Evolutionary conservation across 2,797 vertebrate genomes (phyloP).

Genomic region (Cynodonichthys magdalenae): DNA sequence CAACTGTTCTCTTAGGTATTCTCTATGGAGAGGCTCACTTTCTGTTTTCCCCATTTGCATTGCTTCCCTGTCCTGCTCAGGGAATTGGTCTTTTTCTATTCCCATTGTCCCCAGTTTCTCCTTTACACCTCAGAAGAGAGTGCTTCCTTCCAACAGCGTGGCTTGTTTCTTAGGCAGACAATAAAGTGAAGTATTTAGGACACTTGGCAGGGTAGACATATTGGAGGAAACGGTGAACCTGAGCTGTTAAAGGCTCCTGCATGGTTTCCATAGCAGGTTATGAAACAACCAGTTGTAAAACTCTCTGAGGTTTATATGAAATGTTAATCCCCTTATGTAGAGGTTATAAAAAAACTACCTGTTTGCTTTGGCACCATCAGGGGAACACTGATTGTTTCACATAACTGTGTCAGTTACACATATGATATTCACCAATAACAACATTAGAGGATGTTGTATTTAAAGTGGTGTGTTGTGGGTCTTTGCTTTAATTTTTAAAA

Average conservation of each 20-base stretch:
- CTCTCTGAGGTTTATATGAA: not conserved
- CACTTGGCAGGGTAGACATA: slow-evolving; percentile 68
- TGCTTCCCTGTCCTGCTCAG: slow-evolving; percentile 63
- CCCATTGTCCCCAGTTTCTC: slow-evolving; percentile 48
- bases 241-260: slow-evolving; percentile 21
- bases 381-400: too few species aligned
- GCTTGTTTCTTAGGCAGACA: slow-evolving; percentile 71
- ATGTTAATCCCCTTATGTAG: not conserved
- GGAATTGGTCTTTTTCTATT: slow-evolving; percentile 72
- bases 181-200: slow-evolving; percentile 77
- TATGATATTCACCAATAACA: too few species aligned
- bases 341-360: too few species aligned
- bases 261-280: slow-evolving; percentile 3
- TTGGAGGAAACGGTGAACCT: slow-evolving; percentile 55
- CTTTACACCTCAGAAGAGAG: slow-evolving; percentile 58
- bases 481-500: too few species aligned
- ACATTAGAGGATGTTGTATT: too few species aligned
- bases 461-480: too few species aligned
- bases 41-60: slow-evolving; percentile 67
- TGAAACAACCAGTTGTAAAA: not conserved
- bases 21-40: slow-evolving; percentile 68
- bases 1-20: slow-evolving; percentile 57
- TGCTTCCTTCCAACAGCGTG: slow-evolving; percentile 48
- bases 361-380: too few species aligned
- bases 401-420: too few species aligned